Base-by-base conservation (phyloP, 2,888 invertebrate species). In the Suillia variegata region DNA sequence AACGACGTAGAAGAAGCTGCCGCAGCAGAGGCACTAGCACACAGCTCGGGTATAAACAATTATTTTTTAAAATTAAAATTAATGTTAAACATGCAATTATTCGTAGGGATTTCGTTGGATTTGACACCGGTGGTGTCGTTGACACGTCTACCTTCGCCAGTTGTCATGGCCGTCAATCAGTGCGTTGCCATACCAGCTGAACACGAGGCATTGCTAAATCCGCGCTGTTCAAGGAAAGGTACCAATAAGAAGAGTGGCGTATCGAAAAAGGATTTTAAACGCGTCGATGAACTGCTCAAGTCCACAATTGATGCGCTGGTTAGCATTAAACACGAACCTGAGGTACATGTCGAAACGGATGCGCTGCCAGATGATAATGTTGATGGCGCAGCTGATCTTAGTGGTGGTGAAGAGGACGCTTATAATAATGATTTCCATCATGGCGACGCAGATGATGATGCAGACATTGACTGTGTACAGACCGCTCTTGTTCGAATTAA, bases 261-360 rank as follows among this genome's bases (percentile, higher is more conserved):
- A 13, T 73, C 78, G 0, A 78, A 76, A 53, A 77, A 71, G 10
- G 80, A 80, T 54, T 65, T 80, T 2, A 78, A 77, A 59, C 74
- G 80, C 2, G 79, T 79, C 15, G 80, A 79, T 63, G 72, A 80
- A 57, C 61, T 80, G 24, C 58, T 80, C 0, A 80, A 79, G 53
- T 78, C 70, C n/a, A 79, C 80, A 17, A 74, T 80, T 64, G 78
- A 66, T 62, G 77, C 79, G 1, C 61, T 80, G 57, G 79, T 79
- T 10, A 80, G 78, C 67, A 80, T 80, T 26, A 81, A 80, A 48
- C 75, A 80, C 56, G 80, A 81, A 61, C 81, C 80, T 0, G 70
- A 76, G 21, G 68, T 79, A 5, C 75, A 77, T 17, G 74, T 66
- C n/a, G 64, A 64, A 26, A 49, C 58, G 17, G 22, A 5, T 24